These are phyloP conservation scores for Aporophyla lueneburgensis DNA, from an alignment of 2,888 invertebrate species.

Conservation along the genomic window DNA sequence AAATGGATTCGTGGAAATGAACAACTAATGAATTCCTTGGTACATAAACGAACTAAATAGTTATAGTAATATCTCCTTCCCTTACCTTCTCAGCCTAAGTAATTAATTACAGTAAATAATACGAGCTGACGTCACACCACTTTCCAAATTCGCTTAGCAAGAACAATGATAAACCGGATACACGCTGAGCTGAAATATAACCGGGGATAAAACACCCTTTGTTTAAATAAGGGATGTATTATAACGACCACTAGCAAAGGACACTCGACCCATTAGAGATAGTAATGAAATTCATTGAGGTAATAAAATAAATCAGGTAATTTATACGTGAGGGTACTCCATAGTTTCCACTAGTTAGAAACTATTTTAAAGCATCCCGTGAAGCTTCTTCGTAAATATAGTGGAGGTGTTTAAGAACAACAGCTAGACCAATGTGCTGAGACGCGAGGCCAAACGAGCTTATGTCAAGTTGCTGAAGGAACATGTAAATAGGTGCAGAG, in stretches of 20 bases:
- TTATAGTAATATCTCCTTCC: not conserved
- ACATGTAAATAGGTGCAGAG: slow-evolving; percentile 10
- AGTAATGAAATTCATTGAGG: slow-evolving; percentile 58
- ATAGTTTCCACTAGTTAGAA: slow-evolving; percentile 43
- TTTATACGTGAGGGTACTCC: slow-evolving; percentile 49
- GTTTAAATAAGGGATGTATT: slow-evolving; percentile 57
- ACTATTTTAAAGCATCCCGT: slow-evolving; percentile 56
- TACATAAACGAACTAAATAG: not conserved
- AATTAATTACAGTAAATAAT: slow-evolving; percentile 35
- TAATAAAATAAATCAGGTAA: slow-evolving; percentile 63
- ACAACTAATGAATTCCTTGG: not conserved
- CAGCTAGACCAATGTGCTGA: slow-evolving; percentile 33
- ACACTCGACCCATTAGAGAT: slow-evolving; percentile 44
- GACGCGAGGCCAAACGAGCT: slow-evolving; percentile 35
- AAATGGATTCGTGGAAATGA: not conserved
- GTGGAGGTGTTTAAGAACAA: slow-evolving; percentile 57
- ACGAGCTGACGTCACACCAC: slow-evolving; percentile 35
- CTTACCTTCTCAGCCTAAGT: not conserved
- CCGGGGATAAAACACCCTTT: slow-evolving; percentile 47
- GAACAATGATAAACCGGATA: slow-evolving; percentile 51
- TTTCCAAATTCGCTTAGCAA: slow-evolving; percentile 42
- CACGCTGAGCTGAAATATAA: slow-evolving; percentile 37
- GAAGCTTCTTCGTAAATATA: slow-evolving; percentile 51
- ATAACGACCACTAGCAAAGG: slow-evolving; percentile 47
- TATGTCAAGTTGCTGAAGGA: slow-evolving; percentile 8